Conservation (phyloP, 2,888 invertebrate species). For the Andrena praecox region DNA sequence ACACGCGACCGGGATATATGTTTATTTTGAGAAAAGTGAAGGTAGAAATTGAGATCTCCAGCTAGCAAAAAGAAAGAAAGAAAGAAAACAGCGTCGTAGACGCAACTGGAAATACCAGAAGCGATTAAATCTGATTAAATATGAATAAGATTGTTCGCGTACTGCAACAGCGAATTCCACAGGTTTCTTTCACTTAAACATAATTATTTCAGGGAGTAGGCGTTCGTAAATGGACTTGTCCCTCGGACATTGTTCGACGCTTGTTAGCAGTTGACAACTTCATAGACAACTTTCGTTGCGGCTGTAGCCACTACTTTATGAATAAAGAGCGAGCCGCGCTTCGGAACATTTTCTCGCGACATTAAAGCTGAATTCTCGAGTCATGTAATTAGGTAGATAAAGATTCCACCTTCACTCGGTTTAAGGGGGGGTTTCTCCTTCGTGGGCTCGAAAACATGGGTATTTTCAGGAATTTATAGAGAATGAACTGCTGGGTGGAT, state of each 20-base stretch:
- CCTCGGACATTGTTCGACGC: not conserved
- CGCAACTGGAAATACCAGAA: too few species aligned
- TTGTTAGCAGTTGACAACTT: conserved; percentile 3
- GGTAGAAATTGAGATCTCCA: too few species aligned
- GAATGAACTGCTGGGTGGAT: too few species aligned
- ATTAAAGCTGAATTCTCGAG: not conserved
- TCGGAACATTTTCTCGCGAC: conserved; percentile 4
- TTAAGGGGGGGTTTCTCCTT: not conserved
- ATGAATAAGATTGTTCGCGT: too few species aligned
- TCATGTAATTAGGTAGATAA: conserved; percentile 12
- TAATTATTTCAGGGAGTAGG: not conserved
- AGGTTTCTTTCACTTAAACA: not conserved
- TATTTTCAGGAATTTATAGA: too few species aligned
- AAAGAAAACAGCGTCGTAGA: too few species aligned
- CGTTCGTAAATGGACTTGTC: not conserved
- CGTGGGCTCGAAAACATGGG: too few species aligned
- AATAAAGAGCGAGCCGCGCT: not conserved
- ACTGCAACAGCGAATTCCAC: too few species aligned
- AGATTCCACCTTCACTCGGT: not conserved
- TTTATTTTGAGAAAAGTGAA: too few species aligned
- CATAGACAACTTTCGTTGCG: not conserved
- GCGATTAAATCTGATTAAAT: too few species aligned
- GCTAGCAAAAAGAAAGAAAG: too few species aligned
- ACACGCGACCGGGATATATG: too few species aligned
- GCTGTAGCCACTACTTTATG: not conserved